These are phyloP conservation scores for Campoplex capitator DNA, from an alignment of 2,888 invertebrate species.

Conservation along the genomic window DNA sequence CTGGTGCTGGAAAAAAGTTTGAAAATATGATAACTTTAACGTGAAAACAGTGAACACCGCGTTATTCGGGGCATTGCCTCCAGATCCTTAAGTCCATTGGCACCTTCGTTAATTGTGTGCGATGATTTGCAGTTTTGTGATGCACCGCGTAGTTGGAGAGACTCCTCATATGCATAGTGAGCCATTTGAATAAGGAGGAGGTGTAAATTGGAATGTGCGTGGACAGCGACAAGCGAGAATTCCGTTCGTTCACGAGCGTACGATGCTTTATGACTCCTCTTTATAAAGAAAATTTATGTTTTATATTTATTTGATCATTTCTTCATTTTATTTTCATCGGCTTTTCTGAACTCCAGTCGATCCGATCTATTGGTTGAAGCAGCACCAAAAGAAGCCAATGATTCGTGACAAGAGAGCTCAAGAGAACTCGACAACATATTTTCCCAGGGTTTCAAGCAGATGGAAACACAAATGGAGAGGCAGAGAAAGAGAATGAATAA, in stretches of 20 bases:
- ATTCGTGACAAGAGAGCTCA: constrained; percentile 57
- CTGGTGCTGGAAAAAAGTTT: not conserved
- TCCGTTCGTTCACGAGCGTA: not conserved
- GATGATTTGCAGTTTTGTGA: constrained; percentile 51
- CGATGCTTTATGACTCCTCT: not conserved
- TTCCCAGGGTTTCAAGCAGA: constrained; percentile 59
- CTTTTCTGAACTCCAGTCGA: constrained; percentile 12
- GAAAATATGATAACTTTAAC: not conserved
- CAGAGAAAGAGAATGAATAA: not conserved
- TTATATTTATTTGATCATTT: not conserved
- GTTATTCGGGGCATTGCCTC: constrained; percentile 31
- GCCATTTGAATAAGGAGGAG: constrained; percentile 59
- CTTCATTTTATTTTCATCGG: not conserved
- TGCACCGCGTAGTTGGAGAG: constrained; percentile 3
- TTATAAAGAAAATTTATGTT: not conserved
- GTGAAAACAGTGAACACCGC: constrained; percentile 4
- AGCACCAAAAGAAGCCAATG: constrained; percentile 37
- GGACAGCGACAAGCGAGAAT: constrained; percentile 4
- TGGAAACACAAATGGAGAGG: constrained; percentile 48
- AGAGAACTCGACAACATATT: constrained; percentile 25
- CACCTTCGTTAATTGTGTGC: constrained; percentile 33
- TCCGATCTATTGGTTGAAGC: constrained; percentile 33
- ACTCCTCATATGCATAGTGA: constrained; percentile 20
- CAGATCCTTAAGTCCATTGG: constrained; percentile 40
- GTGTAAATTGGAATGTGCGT: constrained; percentile 57